These are phyloP conservation scores for Oscheius sp. DNA, from an alignment of 2,888 invertebrate genomes.

Conservation along the genomic window DNA sequence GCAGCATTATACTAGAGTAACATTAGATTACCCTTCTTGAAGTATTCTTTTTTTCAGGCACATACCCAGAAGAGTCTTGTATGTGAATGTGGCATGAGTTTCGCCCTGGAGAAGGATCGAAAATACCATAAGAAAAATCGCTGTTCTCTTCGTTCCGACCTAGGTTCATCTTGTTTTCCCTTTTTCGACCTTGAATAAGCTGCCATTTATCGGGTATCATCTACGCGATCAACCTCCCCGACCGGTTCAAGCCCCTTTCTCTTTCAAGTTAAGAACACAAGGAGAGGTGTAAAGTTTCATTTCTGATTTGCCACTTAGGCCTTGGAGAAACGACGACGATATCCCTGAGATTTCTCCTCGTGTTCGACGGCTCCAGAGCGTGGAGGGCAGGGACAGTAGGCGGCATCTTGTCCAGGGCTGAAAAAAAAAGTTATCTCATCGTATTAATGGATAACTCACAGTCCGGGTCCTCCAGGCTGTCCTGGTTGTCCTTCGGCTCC, in stretches of 20 bases:
- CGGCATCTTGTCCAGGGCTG: conserved; percentile 45
- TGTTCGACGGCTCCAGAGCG: conserved; percentile 53
- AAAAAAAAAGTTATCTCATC: conserved; percentile 46
- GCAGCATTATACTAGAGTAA: neutral
- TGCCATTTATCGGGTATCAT: conserved; percentile 8
- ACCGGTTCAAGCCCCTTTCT: conserved; percentile 1
- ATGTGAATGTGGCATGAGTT: conserved; percentile 37
- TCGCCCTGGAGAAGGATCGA: conserved; percentile 39
- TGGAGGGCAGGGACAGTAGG: conserved; percentile 58
- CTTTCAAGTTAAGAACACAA: conserved; percentile 2
- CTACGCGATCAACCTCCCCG: neutral
- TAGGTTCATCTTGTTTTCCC: neutral
- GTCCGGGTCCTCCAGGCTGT: conserved; percentile 29
- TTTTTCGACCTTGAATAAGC: conserved; percentile 2
- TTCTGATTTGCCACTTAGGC: neutral
- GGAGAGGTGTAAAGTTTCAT: conserved; percentile 1
- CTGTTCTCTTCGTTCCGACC: conserved; percentile 27
- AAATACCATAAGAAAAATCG: conserved; percentile 38
- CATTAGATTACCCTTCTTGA: neutral
- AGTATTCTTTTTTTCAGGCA: conserved; percentile 7
- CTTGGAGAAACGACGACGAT: conserved; percentile 38
- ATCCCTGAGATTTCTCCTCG: conserved; percentile 30
- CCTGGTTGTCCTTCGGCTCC: conserved; percentile 52
- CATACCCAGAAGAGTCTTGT: conserved; percentile 38
- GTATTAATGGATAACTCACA: conserved; percentile 26